Base-by-base conservation (phyloP, 2,113 vertebrate species). In the Carettochelys insculpta region DNA sequence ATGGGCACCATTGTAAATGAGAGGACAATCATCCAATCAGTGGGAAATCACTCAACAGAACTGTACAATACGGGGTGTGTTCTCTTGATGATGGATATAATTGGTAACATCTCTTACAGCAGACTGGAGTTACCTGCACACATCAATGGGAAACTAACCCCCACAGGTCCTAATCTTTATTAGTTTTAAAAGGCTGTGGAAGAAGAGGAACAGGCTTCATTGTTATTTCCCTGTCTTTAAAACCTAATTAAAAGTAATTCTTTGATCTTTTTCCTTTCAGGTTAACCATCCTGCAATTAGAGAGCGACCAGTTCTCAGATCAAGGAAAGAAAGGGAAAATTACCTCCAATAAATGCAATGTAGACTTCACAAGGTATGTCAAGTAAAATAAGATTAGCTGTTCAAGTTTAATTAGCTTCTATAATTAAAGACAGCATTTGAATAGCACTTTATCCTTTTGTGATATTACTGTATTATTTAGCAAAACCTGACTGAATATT, bases 391-490 rank as follows among this genome's bases (percentile, higher is more conserved):
- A 58, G 24, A 38, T 54, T 85, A 85, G 93, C 81, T 77, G 73
- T 43, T 85, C 2, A 73, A 71, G 1, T 89, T 91, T 90, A 81
- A 43, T 79, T 85, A 65, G 41, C 77, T 90, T 53, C 77, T 94
- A 31, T 79, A 88, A 96, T 95, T 88, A 92, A n/a, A 73, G 29
- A 82, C 34, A n/a, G 89, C 34, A 80, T 88, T 96, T 88, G 76
- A 87, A 87, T 53, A 90, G 34, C 11, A 73, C 3, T 89, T 92
- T 89, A 31, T 51, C 91, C 20, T 47, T 82, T 77, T 56, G 79
- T 13, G 14, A 20, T 51, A 89, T 2, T 0, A 38, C 80, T 78
- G 16, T 54, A 38, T 81, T 45, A 81, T 83, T 47, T 38, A 73
- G 47, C 82, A 92, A 77, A 91, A 93, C 88, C 8, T 83, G 86